Evolutionary conservation across 1,140 invertebrate species (phyloP), one percentile per base, ranked within the genome.

Genomic region (Leptestheria dahalacensis): DNA sequence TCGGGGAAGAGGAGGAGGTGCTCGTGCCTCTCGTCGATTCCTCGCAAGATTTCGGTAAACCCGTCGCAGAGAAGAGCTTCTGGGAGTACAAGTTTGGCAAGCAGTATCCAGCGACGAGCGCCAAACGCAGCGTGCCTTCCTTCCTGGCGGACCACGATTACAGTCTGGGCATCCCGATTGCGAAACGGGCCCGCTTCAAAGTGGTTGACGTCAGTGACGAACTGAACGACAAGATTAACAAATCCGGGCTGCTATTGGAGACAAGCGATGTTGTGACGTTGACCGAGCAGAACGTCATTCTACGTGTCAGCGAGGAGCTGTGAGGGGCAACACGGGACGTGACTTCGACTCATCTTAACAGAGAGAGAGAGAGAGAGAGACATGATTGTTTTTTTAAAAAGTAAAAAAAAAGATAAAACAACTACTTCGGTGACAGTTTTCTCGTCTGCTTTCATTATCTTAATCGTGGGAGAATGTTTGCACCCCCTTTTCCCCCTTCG

Each of bases 61-160:
- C n/a, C 3, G 53, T 21, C 33, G 53, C 21, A n/a, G n/a, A 29
- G 15, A 55, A 52, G 4, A 55, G 53, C 53, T 33, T 29, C n/a
- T 55, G 53, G 53, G 53, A 33, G 23, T 33, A 55, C 15, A 55
- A 55, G 26, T 55, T 55, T 29, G 53, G 53, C 53, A 55, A 55
- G 20, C 53, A 55, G 15, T 55, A 55, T 29, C 28, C 53, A 1
- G 53, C 53, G 25, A 41, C 15, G 6, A 55, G 33, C 10, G 26
- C 53, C 15, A 55, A 55, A 41, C 24, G 53, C 26, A 55, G 53
- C 53, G 53, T 55, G 26, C 53, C 53, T 12, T 26, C 53, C 21
- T 55, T 55, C 53, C 33, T 55, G 25, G 15, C 21, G 11, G 53
- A 55, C 23, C 53, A 55, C 12, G 53, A 55, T 18, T 55, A 55